Evolutionary conservation across 2,888 invertebrate genomes (phyloP).

Genomic region (Epinotia ramella): DNA sequence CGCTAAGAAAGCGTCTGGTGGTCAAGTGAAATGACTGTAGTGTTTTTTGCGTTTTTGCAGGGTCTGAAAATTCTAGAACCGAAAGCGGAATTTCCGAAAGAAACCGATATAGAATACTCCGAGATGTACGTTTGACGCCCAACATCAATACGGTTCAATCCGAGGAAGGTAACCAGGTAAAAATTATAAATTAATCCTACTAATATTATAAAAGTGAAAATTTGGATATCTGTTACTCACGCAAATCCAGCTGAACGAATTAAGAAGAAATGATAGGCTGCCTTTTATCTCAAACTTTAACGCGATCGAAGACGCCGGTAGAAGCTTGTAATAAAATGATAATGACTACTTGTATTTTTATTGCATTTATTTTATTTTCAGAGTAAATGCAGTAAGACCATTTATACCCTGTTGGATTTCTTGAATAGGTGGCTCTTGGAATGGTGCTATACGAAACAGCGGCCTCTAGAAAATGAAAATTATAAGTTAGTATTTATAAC

Average conservation of each 20-base stretch:
- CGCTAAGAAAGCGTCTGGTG: not conserved
- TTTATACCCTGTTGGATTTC: conserved; percentile 91
- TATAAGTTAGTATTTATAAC: conserved; percentile 67
- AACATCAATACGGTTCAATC: conserved; percentile 71
- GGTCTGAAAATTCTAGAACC: conserved; percentile 67
- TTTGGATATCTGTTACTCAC: too few species aligned
- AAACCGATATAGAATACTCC: conserved; percentile 71
- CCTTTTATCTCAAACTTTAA: too few species aligned
- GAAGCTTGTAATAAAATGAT: not conserved
- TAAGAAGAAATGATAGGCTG: too few species aligned
- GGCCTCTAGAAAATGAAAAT: conserved; percentile 74
- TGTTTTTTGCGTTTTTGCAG: conserved; percentile 54
- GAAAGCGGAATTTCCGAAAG: conserved; percentile 61
- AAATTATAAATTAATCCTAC: not conserved
- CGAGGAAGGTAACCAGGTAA: conserved; percentile 81
- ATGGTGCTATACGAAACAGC: conserved; percentile 80
- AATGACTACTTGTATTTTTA: conserved; percentile 47
- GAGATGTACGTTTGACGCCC: conserved; percentile 76
- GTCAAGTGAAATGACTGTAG: not conserved
- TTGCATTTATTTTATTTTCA: conserved; percentile 57
- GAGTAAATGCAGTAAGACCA: conserved; percentile 87
- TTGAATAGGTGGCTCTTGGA: conserved; percentile 90
- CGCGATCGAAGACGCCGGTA: too few species aligned
- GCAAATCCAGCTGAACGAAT: too few species aligned
- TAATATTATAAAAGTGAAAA: too few species aligned